A percentile compares a stretch with the other conserved stretches of the same genome.
Conservation (phyloP, 2,113 vertebrate genomes). For the Etheostoma cragini region DNA sequence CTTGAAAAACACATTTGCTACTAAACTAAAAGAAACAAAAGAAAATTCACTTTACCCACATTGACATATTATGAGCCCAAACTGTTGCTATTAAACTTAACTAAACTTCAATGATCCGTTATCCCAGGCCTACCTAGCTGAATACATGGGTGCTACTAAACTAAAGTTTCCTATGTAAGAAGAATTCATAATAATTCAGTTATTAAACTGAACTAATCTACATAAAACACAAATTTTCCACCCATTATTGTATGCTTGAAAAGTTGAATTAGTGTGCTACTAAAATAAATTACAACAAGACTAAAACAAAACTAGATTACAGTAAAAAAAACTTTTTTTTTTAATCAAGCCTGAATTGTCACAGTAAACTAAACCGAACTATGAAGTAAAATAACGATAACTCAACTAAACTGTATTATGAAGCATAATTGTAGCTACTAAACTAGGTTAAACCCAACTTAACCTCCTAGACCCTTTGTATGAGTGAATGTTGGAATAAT, state of each 20-base stretch:
- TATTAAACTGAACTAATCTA: background rate
- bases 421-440: background rate
- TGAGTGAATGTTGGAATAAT: background rate
- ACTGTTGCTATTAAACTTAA: background rate
- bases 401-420: background rate
- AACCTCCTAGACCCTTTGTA: background rate
- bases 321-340: too few relatives aligned
- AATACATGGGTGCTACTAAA: background rate
- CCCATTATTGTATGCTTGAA: background rate
- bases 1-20: background rate
- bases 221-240: background rate
- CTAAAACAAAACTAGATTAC: background rate
- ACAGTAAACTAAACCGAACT: too few relatives aligned
- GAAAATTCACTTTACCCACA: background rate
- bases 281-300: too few relatives aligned
- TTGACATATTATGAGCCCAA: background rate
- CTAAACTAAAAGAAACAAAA: background rate
- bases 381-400: background rate
- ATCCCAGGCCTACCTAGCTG: background rate
- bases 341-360: too few relatives aligned
- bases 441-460: background rate
- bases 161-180: too few relatives aligned
- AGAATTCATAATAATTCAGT: background rate
- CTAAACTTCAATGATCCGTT: too few relatives aligned
- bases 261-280: background rate